Evolutionary conservation across 30 jellyfish, hydroid and myxozoan species (phyloP).

Genomic region (Aurelia aurita complex sp. Pacific): DNA sequence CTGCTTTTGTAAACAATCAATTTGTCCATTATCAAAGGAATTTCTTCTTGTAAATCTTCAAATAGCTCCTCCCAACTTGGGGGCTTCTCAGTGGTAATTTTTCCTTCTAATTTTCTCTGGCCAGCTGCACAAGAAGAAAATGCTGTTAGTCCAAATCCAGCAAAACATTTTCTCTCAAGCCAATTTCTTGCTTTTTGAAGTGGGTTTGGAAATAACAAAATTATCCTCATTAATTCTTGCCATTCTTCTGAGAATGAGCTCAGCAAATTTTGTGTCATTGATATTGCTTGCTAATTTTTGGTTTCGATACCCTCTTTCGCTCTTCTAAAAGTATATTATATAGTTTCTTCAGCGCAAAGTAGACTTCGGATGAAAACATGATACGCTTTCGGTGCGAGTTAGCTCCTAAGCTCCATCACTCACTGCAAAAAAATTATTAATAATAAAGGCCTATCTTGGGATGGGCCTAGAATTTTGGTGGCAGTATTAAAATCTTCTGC

Average conservation of each 20-base stretch:
- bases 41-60: background rate
- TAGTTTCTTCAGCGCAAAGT: too few species aligned
- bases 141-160: background rate
- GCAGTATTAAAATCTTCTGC: too few species aligned
- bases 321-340: too few species aligned
- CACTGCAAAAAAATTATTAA: too few species aligned
- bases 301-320: too few species aligned
- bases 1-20: background rate
- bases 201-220: background rate
- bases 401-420: too few species aligned
- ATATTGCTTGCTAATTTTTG: too few species aligned
- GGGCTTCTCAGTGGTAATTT: background rate
- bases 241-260: conserved; percentile 1
- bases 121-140: background rate
- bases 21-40: background rate
- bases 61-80: background rate
- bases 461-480: too few species aligned
- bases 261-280: background rate
- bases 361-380: too few species aligned
- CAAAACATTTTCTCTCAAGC: conserved; percentile 5
- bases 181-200: background rate
- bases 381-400: too few species aligned
- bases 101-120: background rate
- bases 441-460: too few species aligned
- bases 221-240: background rate